phyloP scores from a whole-genome alignment of 2,797 vertebrate species.

The Amniataba percoides region DNA sequence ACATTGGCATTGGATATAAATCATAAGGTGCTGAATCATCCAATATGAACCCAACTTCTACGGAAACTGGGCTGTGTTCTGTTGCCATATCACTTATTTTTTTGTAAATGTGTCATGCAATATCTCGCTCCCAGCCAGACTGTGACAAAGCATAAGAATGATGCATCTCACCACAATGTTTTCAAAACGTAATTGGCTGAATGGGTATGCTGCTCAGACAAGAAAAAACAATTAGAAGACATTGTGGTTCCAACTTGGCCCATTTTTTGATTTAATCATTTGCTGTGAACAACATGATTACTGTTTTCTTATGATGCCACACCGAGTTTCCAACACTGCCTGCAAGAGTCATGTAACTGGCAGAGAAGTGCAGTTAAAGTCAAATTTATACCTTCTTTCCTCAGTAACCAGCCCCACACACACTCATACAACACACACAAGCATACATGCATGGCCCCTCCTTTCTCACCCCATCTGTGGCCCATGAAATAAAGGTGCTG shows the following conservation, averaged over 20 bases:
- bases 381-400: conserved; percentile 3
- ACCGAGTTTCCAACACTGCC: background rate
- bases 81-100: background rate
- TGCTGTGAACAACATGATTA: conserved; percentile 17
- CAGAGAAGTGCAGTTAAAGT: conserved; percentile 6
- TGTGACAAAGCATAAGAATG: background rate
- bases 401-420: conserved; percentile 10
- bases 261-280: conserved; percentile 15
- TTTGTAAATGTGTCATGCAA: background rate
- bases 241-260: background rate
- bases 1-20: background rate
- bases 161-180: conserved; percentile 2
- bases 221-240: background rate
- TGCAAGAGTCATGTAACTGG: background rate
- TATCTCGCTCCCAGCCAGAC: background rate
- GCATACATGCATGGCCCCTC: background rate
- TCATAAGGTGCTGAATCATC: background rate
- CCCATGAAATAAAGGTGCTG: conserved; percentile 81
- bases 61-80: too few species aligned
- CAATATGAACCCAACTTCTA: background rate
- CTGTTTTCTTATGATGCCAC: conserved; percentile 6
- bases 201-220: background rate
- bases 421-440: conserved; percentile 7
- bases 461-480: conserved; percentile 52
- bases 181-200: background rate